Base-by-base conservation (phyloP, 2,888 invertebrate species). In the Eulithis prunata region DNA sequence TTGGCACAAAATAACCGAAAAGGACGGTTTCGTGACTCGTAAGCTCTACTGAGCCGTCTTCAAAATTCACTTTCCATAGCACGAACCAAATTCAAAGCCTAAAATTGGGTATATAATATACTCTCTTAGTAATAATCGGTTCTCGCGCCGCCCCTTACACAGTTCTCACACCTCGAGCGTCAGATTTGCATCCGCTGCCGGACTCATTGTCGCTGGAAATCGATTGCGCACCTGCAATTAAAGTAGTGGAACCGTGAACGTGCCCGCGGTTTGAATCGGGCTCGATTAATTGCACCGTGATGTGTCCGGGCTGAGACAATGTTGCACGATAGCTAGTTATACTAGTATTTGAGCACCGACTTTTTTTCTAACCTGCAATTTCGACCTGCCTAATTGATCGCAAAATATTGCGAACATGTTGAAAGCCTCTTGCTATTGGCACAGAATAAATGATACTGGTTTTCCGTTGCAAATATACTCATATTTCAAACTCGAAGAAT, bases 151-250 rank as follows among this genome's bases (percentile, higher is more conserved):
- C 55, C 62, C 36, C 62, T 62, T 52, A 49, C 66, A 64, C 54
- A 70, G 64, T 67, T 70, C 64, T 65, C 70, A 64, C 64, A 66
- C 54, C 47, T 49, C 57, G 4, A 47, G 56, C 54, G 36, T 45
- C 63, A 66, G 69, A 67, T 70, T 60, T 66, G 66, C 66, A 63
- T 62, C 57, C 58, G 51, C 56, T 51, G 65, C 55, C 61, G 62
- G 62, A 66, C 62, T 45, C 68, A 69, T 74, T 72, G 70, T 75
- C 73, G 64, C 68, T 66, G 71, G 71, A 79, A 83, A 82, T 84
- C 81, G 78, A 83, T 85, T 82, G 59, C 49, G 21, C 74, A 75
- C 74, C 65, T 77, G 77, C 78, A 82, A 83, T 84, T 81, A 82
- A 71, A 72, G 64, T 71, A 61, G 72, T 75, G 75, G 76, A 81